A percentile compares a stretch with the other conserved stretches of the same genome.
Conservation (phyloP, 2,888 invertebrate species). For the Hetaerina titia region DNA sequence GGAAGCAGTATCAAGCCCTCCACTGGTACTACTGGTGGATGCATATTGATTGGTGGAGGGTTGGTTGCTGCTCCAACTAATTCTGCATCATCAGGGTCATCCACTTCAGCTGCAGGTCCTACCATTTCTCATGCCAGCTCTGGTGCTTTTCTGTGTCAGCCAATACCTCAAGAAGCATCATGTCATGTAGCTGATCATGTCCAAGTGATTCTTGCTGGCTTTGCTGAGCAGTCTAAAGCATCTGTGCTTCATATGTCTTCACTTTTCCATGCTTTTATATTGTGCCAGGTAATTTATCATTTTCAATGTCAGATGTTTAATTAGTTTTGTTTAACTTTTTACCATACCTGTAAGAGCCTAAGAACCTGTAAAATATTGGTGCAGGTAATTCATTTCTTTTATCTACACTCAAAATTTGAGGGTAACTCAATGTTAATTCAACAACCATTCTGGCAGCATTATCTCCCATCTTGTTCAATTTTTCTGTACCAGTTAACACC, state of each 20-base stretch:
- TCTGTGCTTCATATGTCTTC: constrained; percentile 97
- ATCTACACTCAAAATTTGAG: not conserved
- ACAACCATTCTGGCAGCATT: too few relatives aligned
- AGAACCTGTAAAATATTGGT: too few relatives aligned
- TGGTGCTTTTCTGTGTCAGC: constrained; percentile 80
- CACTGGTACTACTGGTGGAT: not conserved
- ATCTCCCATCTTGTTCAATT: too few relatives aligned
- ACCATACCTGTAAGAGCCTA: too few relatives aligned
- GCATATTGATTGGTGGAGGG: constrained; percentile 43
- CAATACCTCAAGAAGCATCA: constrained; percentile 97
- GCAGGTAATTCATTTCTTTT: not conserved
- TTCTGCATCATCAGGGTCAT: constrained; percentile 49
- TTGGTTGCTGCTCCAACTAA: constrained; percentile 45
- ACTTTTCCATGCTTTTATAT: constrained; percentile 96
- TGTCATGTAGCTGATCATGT: constrained; percentile 98
- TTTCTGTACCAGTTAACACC: too few relatives aligned
- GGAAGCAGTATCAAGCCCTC: not conserved
- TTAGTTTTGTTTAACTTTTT: not conserved
- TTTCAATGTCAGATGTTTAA: not conserved
- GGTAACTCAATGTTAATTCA: too few relatives aligned
- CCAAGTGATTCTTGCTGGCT: constrained; percentile 97
- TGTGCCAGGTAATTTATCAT: constrained; percentile 87
- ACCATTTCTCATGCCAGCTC: constrained; percentile 76
- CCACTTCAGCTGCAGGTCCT: constrained; percentile 74
- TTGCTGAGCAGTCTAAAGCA: constrained; percentile 96